Base-by-base conservation (phyloP, 2,113 vertebrate genomes). In the Macquaria ambigua region DNA sequence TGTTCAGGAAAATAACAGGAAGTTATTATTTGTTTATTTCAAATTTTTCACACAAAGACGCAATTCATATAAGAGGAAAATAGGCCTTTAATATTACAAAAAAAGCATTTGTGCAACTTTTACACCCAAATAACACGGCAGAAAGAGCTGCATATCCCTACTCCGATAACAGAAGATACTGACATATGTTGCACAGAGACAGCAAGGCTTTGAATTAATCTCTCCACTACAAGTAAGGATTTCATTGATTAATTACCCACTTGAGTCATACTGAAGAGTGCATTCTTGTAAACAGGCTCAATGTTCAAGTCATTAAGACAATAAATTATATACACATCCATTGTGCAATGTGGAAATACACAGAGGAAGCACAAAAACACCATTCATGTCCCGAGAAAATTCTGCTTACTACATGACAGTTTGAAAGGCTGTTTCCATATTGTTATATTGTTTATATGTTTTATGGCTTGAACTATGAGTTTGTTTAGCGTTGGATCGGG, bases 1-100 rank as follows among this genome's bases (percentile, higher is more conserved):
- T 58, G 23, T 72, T 82, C 39, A 34, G 15, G 66, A 20, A 75
- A 88, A 75, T 68, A 59, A 64, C 58, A 78, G 81, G 53, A 85
- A 87, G 71, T 74, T 2, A 0, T 55, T 61, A 70, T 25, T 73
- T 46, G 18, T 28, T 74, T 37, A 53, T 75, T 74, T 83, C 6
- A 37, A 53, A 12, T n/a, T 61, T 70, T 39, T 62, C 4, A 25
- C 69, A 74, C 53, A 88, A 67, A 75, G 50, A 74, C 11, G 43
- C 9, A 5, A 37, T 41, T 34, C 18, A 68, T 68, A 28, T 15
- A 10, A 2, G 2, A 64, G 64, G 68, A n/a, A 23, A 43, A 80
- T 68, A 73, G 39, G 20, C 21, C 18, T 66, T 75, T 59, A 76
- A 21, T n/a, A 41, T 58, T n/a, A n/a, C n/a, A n/a, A n/a, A n/a